Base-by-base conservation (phyloP, 2,797 vertebrate species). In the Poeciliopsis infans region DNA sequence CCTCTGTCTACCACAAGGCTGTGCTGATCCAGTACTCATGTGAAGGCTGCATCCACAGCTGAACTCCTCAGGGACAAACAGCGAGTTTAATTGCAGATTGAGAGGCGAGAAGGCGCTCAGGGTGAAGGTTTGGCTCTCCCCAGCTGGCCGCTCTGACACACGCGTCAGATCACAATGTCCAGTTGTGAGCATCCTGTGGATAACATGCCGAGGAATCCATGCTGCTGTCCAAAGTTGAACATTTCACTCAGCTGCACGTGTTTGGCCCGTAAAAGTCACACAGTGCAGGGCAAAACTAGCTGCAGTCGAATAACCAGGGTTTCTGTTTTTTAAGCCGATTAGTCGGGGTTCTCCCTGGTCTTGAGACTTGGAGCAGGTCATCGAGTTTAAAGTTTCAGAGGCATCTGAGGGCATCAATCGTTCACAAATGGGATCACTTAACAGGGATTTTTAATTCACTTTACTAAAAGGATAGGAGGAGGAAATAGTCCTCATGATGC, bases 11-110 rank as follows among this genome's bases (percentile, higher is more conserved):
- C 16, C 28, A 13, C 69, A 70, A 74, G 86, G 68, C 59, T 7
- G 1, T 28, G 53, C 43, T 2, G 13, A 77, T 80, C 72, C 80
- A 76, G 23, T 28, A 39, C 71, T 13, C 36, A 8, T 64, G 41
- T 69, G 0, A 88, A 89, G 85, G 88, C 72, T 86, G 3, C 15
- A 20, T 57, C 45, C 73, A 59, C 61, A 84, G 86, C 64, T 53
- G 11, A 49, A 61, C 64, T 36, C 47, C 55, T 25, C 84, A 87
- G 23, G 84, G 80, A 71, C 77, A 77, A 74, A 82, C 75, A 28
- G 15, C 31, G 25, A 36, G 51, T 64, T 64, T 72, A 28, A 7
- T 79, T 78, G 51, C 55, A 10, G 43, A 84, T 84, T 12, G 11
- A 16, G 2, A 25, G 77, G 12, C 31, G 31, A 33, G 59, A 36